Base-by-base conservation (phyloP, 2,888 invertebrate genomes). In the Orchesellides sinensis region DNA sequence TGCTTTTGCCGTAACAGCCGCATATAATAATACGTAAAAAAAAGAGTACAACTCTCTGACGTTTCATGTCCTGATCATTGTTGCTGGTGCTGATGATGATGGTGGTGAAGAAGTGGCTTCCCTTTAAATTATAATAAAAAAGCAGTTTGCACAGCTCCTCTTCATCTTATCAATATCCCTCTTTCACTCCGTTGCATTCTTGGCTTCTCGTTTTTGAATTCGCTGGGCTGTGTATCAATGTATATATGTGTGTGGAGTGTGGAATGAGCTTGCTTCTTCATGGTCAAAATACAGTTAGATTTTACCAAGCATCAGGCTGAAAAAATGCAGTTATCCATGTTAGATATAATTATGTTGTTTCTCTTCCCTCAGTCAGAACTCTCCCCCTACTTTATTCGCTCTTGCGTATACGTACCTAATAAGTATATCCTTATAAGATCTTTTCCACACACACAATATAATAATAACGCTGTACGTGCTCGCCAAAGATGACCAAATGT, bases 281-380 rank as follows among this genome's bases (percentile, higher is more conserved):
- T 85, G 85, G 85, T 85, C 85, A 85, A 83, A 85, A 70, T 80
- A 85, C 85, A 85, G 85, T 85, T 85, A 85, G 80, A 74, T 40
- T 79, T 69, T 72, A 65, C 83, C 83, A 83, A 80, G 84, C 77
- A 69, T n/a, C 52, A 17, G 68, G 52, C 79, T 80, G 80, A 83
- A 84, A 80, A 83, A 84, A 82, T 82, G 82, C 84, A 85, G 85
- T 85, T 85, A 85, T 85, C 85, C 85, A 85, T 85, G 82, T 84
- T 79, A 75, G 77, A 77, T 83, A 78, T 74, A 79, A 83, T 83
- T 83, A 79, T 74, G 80, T 75, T 74, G 69, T 59, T 32, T 49
- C 52, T 47, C 56, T 77, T 54, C 10, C 68, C 63, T 14, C 49
- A 23, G n/a, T 54, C 54, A 10, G 14, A 61, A 14, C 65, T 47